These are phyloP conservation scores for Lepidocyrtoides sp. DNA, from an alignment of 2,888 invertebrate genomes.

Conservation along the genomic window DNA sequence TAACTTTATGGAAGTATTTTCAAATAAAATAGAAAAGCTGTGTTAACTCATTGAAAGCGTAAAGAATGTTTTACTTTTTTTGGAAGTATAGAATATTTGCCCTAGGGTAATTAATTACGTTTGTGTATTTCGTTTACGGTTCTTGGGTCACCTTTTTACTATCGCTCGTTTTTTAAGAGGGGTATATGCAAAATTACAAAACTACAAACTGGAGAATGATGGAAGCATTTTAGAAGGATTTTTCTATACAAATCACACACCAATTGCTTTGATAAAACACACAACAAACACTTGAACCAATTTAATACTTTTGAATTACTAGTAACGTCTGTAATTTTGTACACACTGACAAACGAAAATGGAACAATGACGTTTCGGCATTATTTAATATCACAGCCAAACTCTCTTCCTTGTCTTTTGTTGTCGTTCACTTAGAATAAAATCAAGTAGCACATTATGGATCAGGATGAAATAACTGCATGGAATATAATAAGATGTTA, in stretches of 20 bases:
- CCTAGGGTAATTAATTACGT: too few relatives aligned
- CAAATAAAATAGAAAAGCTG: too few relatives aligned
- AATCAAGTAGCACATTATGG: background rate
- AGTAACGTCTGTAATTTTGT: background rate
- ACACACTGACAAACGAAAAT: background rate
- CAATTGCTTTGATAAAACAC: background rate
- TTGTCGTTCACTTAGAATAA: background rate
- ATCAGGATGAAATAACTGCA: background rate
- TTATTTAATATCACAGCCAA: slow-evolving; percentile 35
- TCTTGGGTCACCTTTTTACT: too few relatives aligned
- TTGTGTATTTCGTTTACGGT: too few relatives aligned
- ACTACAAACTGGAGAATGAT: background rate
- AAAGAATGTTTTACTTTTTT: too few relatives aligned
- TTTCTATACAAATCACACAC: background rate
- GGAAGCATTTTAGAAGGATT: slow-evolving; percentile 1
- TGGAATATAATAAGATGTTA: background rate
- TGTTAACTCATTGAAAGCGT: too few relatives aligned
- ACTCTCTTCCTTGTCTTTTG: background rate
- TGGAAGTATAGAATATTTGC: too few relatives aligned
- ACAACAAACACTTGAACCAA: background rate
- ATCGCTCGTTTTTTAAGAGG: background rate
- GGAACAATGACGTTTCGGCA: background rate
- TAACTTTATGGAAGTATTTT: too few relatives aligned
- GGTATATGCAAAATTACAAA: background rate
- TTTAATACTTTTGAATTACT: background rate